phyloP scores from a whole-genome alignment of 1,140 invertebrate genomes.

The Microplitis mediator region DNA sequence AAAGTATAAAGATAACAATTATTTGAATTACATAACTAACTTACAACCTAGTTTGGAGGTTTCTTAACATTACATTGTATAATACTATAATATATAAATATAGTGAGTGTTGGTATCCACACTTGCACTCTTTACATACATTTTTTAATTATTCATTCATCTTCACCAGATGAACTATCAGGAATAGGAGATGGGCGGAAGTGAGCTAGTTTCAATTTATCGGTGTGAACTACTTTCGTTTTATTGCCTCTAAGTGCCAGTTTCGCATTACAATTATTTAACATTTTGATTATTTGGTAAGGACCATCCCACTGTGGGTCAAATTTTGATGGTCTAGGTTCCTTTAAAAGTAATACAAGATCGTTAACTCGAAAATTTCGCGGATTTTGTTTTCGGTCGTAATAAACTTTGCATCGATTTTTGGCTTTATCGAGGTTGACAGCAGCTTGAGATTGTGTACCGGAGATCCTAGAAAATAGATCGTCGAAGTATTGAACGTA shows the following conservation, averaged over 20 bases:
- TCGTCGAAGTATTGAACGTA: background rate
- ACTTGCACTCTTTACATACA: too few species aligned
- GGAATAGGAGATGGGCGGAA: background rate
- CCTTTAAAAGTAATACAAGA: background rate
- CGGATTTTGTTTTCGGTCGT: background rate
- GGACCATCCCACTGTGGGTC: background rate
- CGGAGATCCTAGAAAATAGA: background rate
- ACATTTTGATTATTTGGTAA: background rate
- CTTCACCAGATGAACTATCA: background rate
- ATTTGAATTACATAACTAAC: too few species aligned
- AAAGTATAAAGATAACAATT: too few species aligned
- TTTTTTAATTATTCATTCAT: background rate
- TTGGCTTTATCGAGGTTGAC: background rate
- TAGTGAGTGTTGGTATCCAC: too few species aligned
- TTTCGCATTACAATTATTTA: background rate
- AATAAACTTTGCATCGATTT: background rate
- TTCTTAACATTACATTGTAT: too few species aligned
- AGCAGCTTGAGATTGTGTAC: background rate
- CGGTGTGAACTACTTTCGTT: background rate
- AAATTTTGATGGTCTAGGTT: too few species aligned
- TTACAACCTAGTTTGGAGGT: too few species aligned
- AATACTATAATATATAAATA: too few species aligned
- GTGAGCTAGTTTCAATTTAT: constrained; percentile 2
- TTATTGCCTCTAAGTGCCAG: background rate
- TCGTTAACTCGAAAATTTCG: background rate